Base-by-base conservation (phyloP, 2,113 vertebrate species). In the Castor canadensis region DNA sequence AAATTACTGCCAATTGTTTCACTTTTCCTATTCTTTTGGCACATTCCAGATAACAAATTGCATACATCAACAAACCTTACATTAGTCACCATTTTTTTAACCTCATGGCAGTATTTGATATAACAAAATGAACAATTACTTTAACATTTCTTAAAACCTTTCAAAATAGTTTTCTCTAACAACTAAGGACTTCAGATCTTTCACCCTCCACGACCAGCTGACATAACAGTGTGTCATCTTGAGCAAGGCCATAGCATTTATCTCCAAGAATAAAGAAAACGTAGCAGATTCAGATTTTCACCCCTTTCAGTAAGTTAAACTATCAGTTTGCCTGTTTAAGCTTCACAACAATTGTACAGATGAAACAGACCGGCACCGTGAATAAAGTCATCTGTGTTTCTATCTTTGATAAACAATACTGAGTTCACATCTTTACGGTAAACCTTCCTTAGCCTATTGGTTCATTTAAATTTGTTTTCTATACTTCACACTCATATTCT, bases 21-120 rank as follows among this genome's bases (percentile, higher is more conserved):
- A 73, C 4, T 72, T 72, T 77, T 71, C 79, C 24, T 40, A 76
- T 84, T 89, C 47, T 85, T 80, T 47, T 38, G 60, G 47, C 8
- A 94, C 71, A 94, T 81, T 85, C 30, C 87, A 76, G 28, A 90
- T 19, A 86, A 73, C 20, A 87, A 56, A 28, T 89, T n/a, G 82
- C 15, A 73, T 64, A 89, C 47, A 90, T 77, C n/a, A 56, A 56
- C 54, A 54, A 75, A 69, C 19, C 47, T 11, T 91, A 32, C 49
- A 93, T 38, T 45, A 5, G 19, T 93, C 58, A 56, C 49, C 19
- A 28, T 38, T 83, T 58, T 72, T 79, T 83, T 72, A 17, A 16
- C 30, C 35, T 91, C 43, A 30, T 20, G 17, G 12, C 22, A 77
- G 43, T 54, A 88, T 13, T 40, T 62, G 49, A 79, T 89, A 64